Conservation (phyloP, 2,113 vertebrate species). For the Podocnemis expansa region DNA sequence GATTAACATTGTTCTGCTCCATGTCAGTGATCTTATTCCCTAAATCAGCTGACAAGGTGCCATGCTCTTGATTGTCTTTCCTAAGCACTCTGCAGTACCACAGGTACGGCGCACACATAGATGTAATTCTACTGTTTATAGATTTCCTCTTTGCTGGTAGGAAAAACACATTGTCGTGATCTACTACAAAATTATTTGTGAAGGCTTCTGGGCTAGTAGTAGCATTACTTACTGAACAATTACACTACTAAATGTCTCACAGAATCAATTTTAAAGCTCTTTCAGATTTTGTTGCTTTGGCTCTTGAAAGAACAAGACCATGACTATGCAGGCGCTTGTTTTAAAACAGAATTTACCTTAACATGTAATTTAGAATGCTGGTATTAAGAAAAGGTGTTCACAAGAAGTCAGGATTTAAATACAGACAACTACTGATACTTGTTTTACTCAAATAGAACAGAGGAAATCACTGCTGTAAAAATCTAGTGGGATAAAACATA, state of each 20-base stretch:
- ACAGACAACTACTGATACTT: neutral
- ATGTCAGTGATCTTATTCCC: constrained; percentile 14
- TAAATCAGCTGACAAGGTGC: constrained; percentile 39
- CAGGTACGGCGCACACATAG: constrained; percentile 25
- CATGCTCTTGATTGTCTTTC: constrained; percentile 8
- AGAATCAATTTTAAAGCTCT: neutral
- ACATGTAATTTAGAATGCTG: neutral
- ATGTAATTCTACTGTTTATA: neutral
- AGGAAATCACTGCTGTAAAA: neutral
- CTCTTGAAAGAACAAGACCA: neutral
- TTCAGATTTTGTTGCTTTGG: neutral
- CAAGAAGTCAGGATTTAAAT: neutral
- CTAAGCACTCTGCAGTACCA: constrained; percentile 35
- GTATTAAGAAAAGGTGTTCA: neutral
- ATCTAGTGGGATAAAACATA: neutral
- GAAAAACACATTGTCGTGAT: neutral
- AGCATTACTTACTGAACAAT: neutral
- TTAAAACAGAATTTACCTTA: neutral
- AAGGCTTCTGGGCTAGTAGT: neutral
- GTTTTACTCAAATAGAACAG: neutral
- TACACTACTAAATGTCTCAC: neutral
- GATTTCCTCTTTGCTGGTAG: neutral
- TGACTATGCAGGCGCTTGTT: neutral
- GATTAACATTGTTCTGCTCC: constrained; percentile 60
- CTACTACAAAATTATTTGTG: neutral